Conservation (phyloP, 2,888 invertebrate species). For the Mactromeris polynyma region DNA sequence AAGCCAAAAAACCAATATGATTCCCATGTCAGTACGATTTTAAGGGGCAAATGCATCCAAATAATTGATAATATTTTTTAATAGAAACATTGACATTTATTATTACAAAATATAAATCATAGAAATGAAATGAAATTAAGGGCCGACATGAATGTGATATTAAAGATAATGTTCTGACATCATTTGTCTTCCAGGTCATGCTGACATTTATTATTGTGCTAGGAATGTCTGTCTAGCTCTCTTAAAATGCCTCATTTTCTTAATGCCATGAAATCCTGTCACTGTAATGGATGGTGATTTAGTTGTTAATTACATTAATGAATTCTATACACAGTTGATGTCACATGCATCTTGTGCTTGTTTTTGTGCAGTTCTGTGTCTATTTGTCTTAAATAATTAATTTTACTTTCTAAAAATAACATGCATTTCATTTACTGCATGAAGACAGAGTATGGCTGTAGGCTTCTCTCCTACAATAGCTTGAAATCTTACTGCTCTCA, state of each 20-base stretch:
- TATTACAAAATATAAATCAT: too few relatives aligned
- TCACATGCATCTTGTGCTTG: background rate
- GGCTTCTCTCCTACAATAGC: too few relatives aligned
- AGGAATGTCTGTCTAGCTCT: background rate
- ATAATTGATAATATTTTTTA: too few relatives aligned
- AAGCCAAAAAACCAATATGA: too few relatives aligned
- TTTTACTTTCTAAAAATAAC: slow-evolving; percentile 8
- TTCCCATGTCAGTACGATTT: too few relatives aligned
- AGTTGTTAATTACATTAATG: background rate
- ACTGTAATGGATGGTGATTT: background rate
- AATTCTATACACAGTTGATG: background rate
- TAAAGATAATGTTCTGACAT: too few relatives aligned
- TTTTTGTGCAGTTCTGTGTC: background rate
- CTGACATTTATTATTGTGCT: background rate
- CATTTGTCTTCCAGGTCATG: background rate
- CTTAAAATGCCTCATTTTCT: background rate
- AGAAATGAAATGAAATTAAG: too few relatives aligned
- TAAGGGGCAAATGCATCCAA: too few relatives aligned
- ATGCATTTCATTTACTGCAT: background rate
- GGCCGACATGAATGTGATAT: too few relatives aligned
- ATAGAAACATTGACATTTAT: too few relatives aligned
- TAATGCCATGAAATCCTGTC: background rate
- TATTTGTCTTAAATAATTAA: background rate
- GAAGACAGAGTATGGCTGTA: too few relatives aligned
- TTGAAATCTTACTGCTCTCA: too few relatives aligned